These are phyloP conservation scores for Tetragnatha versicolor DNA, from an alignment of 1,140 invertebrate species.

Conservation along the genomic window DNA sequence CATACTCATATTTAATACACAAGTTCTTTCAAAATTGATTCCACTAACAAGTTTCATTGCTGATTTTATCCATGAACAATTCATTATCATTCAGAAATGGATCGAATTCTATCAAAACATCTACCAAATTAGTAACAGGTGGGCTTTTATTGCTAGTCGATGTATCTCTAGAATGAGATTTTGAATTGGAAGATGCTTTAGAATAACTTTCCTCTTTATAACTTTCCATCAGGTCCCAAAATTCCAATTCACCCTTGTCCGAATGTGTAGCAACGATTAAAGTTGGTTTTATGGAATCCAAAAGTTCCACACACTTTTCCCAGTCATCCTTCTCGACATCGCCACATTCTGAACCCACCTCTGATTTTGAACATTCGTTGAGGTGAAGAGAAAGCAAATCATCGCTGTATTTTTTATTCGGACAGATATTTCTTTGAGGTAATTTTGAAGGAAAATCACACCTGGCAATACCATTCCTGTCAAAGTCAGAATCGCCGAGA, in stretches of 20 bases:
- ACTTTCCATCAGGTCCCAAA: constrained; percentile 13
- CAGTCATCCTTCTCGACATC: background rate
- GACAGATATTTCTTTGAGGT: too few relatives aligned
- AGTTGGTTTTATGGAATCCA: background rate
- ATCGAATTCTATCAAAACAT: constrained; percentile 27
- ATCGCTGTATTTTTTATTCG: constrained; percentile 20
- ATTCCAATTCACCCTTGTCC: background rate
- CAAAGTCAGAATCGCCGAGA: too few relatives aligned
- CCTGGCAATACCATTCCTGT: too few relatives aligned
- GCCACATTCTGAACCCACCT: background rate
- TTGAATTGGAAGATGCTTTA: background rate
- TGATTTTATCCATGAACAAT: too few relatives aligned
- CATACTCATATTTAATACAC: too few relatives aligned
- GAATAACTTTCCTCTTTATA: background rate
- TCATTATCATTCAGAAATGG: background rate
- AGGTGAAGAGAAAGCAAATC: constrained; percentile 18
- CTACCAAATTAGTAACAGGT: background rate
- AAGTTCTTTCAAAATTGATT: too few relatives aligned
- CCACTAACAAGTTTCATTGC: too few relatives aligned
- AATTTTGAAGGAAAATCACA: too few relatives aligned
- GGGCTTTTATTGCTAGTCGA: background rate
- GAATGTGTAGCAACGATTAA: too few relatives aligned
- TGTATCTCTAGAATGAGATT: background rate
- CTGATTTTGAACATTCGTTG: background rate
- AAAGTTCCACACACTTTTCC: background rate